Percentiles rank a stretch among this genome's conserved stretches.
Conservation (phyloP, 2,113 vertebrate genomes). For the Puffinus mauretanicus region DNA sequence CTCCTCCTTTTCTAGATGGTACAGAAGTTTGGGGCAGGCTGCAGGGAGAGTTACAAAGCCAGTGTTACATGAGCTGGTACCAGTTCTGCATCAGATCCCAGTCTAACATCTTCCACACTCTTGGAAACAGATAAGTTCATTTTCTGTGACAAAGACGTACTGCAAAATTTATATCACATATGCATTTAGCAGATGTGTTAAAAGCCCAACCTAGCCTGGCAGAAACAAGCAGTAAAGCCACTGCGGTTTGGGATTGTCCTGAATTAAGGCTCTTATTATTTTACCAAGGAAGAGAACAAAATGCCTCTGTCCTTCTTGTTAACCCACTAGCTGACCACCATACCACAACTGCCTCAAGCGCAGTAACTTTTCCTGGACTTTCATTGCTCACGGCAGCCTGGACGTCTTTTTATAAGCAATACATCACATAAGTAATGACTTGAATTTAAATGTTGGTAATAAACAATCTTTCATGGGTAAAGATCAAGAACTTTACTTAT, state of each 20-base stretch:
- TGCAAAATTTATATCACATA: background rate
- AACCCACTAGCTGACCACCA: background rate
- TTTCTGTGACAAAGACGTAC: background rate
- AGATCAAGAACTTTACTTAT: background rate
- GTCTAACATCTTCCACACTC: background rate
- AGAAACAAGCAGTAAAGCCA: background rate
- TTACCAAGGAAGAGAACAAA: background rate
- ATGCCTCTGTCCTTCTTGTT: background rate
- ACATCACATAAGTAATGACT: background rate
- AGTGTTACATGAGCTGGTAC: background rate
- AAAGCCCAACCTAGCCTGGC: background rate
- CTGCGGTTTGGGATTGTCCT: background rate
- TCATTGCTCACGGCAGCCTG: background rate
- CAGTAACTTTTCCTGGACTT: background rate
- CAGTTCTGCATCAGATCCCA: background rate
- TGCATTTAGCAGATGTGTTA: background rate
- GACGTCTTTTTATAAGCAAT: background rate
- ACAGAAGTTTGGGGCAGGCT: constrained; percentile 65
- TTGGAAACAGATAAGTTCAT: background rate
- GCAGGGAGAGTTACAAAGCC: background rate
- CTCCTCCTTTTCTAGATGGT: constrained; percentile 73
- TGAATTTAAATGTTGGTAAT: background rate
- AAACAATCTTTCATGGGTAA: background rate
- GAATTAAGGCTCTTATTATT: background rate
- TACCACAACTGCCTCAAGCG: background rate